phyloP scores from a whole-genome alignment of 2,888 invertebrate species.

The Drosophila ustulata region DNA sequence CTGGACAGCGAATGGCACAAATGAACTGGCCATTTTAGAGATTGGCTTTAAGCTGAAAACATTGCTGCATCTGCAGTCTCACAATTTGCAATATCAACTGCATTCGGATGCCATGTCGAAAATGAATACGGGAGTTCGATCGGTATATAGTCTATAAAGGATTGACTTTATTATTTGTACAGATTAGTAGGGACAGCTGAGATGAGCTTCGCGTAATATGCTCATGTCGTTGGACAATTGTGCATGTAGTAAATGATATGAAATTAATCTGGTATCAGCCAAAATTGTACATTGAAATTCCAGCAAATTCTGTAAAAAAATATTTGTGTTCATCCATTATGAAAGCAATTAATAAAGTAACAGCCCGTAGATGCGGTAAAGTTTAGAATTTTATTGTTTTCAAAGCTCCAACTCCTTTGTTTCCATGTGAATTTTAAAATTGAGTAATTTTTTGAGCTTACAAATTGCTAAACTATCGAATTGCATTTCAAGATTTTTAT shows the following conservation, averaged over 20 bases:
- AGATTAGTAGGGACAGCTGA: constrained; percentile 32
- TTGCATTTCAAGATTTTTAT: neutral
- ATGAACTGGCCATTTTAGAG: constrained; percentile 66
- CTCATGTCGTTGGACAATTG: constrained; percentile 11
- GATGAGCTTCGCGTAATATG: constrained; percentile 30
- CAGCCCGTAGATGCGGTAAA: constrained; percentile 5
- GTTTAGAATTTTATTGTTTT: neutral
- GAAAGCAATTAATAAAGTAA: neutral
- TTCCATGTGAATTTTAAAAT: neutral
- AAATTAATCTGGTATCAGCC: constrained; percentile 21
- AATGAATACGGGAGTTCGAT: constrained; percentile 87
- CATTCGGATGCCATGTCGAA: constrained; percentile 72
- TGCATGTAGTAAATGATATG: constrained; percentile 26
- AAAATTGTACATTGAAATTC: constrained; percentile 55
- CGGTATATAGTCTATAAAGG: constrained; percentile 73
- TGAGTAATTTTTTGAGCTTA: neutral
- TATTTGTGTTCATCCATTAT: neutral
- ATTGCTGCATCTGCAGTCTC: constrained; percentile 55
- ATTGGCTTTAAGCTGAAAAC: constrained; percentile 70
- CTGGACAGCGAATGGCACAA: constrained; percentile 66
- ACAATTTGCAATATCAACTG: constrained; percentile 69
- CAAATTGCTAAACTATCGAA: neutral
- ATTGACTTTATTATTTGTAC: constrained; percentile 11
- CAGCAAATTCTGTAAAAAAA: constrained; percentile 31
- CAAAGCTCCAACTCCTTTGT: neutral